Base-by-base conservation (phyloP, 64 coral and sea anemone species). In the Acropora tenuis region DNA sequence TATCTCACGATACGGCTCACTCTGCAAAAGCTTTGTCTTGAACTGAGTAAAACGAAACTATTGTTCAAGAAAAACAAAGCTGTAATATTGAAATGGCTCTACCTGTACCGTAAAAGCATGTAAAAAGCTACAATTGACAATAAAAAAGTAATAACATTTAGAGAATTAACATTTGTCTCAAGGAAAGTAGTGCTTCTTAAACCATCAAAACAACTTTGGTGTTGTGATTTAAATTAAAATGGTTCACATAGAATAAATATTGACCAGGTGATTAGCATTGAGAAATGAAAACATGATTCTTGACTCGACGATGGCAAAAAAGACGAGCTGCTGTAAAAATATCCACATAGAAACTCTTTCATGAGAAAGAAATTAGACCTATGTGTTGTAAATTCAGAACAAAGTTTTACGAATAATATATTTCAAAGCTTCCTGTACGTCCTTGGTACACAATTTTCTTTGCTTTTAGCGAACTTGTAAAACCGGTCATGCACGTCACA, bases 401-500 rank as follows among this genome's bases (percentile, higher is more conserved):
- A 71, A 19, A 4, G 6, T 85, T 71, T 5, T 11, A 71, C 10
- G 45, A 69, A 69, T 48, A 15, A 58, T 8, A 1, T 11, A 18
- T 78, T 71, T 71, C 69, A 48, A 9, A 20, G 71, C 63, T 5
- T 71, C 61, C 15, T 85, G 82, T 71, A 30, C 44, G 43, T 49
- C 41, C 43, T 30, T 5, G 17, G 43, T 15, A 79, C 58, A 89
- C 48, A 60, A 13, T 68, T 55, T 79, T 30, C 30, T 18, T 67
- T 13, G 60, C 18, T 79, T 69, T 2, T 17, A 43, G 10, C 7
- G 65, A 79, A 79, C 88, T 89, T 89, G 75, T 59, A 79, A 89
- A 89, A 89, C 88, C 88, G 88, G 88, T 89, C 77, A 85, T 85
- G 82, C 61, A 61, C 82, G 61, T 69, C 15, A 47, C 63, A 43